A percentile compares a stretch with the other conserved stretches of the same genome.
Conservation (phyloP, 2,797 vertebrate genomes). For the Hipposideros larvatus region DNA sequence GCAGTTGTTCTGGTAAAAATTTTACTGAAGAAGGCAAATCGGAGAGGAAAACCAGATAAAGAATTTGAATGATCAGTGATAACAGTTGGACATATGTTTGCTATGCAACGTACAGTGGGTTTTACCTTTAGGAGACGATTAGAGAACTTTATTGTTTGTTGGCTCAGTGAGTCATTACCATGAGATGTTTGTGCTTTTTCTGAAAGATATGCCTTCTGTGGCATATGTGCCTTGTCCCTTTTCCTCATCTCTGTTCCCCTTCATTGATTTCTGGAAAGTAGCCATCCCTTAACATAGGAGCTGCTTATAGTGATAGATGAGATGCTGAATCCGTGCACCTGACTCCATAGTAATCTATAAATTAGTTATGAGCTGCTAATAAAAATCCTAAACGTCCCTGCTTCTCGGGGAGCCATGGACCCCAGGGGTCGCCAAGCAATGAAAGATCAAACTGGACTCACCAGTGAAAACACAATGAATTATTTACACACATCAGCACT, state of each 20-base stretch:
- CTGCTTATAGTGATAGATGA: constrained; percentile 86
- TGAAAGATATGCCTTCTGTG: constrained; percentile 72
- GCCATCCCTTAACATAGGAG: constrained; percentile 82
- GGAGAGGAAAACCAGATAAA: constrained; percentile 10
- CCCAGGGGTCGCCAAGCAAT: constrained; percentile 79
- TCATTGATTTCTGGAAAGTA: constrained; percentile 83
- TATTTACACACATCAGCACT: constrained; percentile 84
- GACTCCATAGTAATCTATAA: constrained; percentile 83
- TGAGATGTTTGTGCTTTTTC: constrained; percentile 75
- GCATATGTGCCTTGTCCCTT: constrained; percentile 73
- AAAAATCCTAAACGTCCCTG: constrained; percentile 81
- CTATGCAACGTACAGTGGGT: background rate
- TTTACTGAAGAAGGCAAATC: background rate
- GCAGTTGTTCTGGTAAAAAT: constrained; percentile 31
- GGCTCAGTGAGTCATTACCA: constrained; percentile 63
- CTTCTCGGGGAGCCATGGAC: constrained; percentile 79
- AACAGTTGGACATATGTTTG: background rate
- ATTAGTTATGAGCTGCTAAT: constrained; percentile 88
- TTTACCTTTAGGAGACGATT: constrained; percentile 71
- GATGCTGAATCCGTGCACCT: constrained; percentile 85
- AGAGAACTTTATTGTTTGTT: constrained; percentile 77
- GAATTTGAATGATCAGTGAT: background rate
- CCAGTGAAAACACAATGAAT: constrained; percentile 85
- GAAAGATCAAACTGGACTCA: constrained; percentile 82
- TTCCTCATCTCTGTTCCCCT: constrained; percentile 78